Evolutionary conservation across 2,797 vertebrate species (phyloP).

Genomic region (Neopelma chrysocephalum): DNA sequence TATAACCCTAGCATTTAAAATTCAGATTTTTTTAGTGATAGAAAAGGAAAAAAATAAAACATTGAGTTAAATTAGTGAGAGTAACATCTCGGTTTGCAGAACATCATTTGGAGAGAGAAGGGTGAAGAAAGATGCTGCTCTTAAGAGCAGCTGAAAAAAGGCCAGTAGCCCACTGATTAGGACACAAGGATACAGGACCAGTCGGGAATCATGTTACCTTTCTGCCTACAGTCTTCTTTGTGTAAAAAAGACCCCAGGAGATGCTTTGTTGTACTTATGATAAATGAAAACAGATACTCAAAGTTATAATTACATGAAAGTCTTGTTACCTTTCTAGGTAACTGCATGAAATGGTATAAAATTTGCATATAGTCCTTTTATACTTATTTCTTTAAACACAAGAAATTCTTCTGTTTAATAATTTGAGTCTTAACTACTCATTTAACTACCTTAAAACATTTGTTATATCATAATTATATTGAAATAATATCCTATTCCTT

Average conservation of each 20-base stretch:
- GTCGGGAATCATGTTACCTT: not conserved
- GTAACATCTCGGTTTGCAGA: not conserved
- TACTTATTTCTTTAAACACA: not conserved
- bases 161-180: not conserved
- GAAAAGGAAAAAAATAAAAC: not conserved
- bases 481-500: not conserved
- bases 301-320: not conserved
- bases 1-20: not conserved
- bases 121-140: not conserved
- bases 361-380: not conserved
- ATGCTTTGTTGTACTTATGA: not conserved
- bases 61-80: not conserved
- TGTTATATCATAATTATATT: not conserved
- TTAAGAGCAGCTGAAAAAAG: not conserved
- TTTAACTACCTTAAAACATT: not conserved
- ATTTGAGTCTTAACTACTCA: not conserved
- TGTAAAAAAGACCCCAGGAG: not conserved
- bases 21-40: not conserved
- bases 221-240: not conserved
- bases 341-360: not conserved
- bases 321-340: not conserved
- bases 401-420: not conserved
- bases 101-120: not conserved
- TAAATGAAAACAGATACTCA: not conserved
- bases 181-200: not conserved